These are phyloP conservation scores for Prenolepis imparis DNA, from an alignment of 2,888 invertebrate species.

Conservation along the genomic window DNA sequence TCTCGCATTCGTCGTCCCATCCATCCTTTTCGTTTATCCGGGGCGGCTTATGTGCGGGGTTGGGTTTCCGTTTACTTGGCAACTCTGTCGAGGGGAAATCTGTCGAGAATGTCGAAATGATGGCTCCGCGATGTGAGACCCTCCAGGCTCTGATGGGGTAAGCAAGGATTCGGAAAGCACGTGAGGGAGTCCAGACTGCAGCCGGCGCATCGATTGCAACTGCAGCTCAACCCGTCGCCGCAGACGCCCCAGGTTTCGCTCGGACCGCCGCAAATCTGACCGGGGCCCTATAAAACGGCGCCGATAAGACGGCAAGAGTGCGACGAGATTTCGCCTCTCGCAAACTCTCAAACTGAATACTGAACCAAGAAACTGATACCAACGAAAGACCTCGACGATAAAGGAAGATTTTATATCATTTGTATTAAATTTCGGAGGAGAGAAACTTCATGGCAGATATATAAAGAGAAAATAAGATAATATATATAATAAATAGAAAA, in stretches of 20 bases:
- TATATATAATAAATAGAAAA: too few species aligned
- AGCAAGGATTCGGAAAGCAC: constrained; percentile 75
- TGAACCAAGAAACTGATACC: not conserved
- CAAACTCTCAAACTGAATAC: not conserved
- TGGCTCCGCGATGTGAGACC: constrained; percentile 64
- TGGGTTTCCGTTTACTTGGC: constrained; percentile 61
- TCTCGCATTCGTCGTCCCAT: constrained; percentile 25
- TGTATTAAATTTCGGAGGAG: not conserved
- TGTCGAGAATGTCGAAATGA: constrained; percentile 63
- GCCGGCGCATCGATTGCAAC: constrained; percentile 85
- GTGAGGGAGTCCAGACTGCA: constrained; percentile 81
- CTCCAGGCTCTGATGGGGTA: constrained; percentile 68
- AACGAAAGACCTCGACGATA: not conserved
- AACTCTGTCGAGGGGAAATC: constrained; percentile 67
- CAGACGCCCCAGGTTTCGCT: constrained; percentile 83
- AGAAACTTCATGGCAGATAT: too few species aligned
- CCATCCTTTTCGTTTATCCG: constrained; percentile 30
- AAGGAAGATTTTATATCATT: not conserved
- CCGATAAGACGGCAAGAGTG: not conserved
- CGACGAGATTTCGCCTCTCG: not conserved
- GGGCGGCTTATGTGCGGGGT: not conserved
- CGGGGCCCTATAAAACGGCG: constrained; percentile 83
- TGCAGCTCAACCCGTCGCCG: constrained; percentile 85
- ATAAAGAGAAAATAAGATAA: too few species aligned
- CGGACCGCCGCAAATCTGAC: constrained; percentile 85